phyloP scores from a whole-genome alignment of 2,888 invertebrate genomes.

The Papilio elwesi region DNA sequence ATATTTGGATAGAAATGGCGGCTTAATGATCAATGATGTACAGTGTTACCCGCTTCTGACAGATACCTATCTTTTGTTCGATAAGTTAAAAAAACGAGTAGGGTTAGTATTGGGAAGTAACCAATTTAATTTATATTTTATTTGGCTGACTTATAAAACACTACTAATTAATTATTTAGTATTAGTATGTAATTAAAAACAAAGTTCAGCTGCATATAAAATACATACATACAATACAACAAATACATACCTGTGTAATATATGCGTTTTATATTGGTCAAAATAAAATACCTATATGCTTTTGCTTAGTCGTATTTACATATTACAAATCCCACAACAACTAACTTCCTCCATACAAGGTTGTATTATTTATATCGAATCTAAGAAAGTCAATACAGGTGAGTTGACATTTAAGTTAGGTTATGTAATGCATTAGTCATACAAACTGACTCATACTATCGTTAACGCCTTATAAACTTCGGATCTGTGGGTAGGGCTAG shows the following conservation, averaged over 20 bases:
- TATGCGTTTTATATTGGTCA: too few species aligned
- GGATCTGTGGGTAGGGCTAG: slow-evolving; percentile 12
- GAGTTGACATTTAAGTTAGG: slow-evolving; percentile 34
- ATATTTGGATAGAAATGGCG: slow-evolving; percentile 34
- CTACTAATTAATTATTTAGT: too few species aligned
- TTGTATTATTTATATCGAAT: slow-evolving; percentile 10
- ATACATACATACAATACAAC: too few species aligned
- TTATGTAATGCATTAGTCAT: slow-evolving; percentile 36
- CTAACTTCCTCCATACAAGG: not conserved
- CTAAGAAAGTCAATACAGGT: slow-evolving; percentile 12
- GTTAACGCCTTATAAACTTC: slow-evolving; percentile 14
- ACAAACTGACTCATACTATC: slow-evolving; percentile 27
- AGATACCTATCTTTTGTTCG: slow-evolving; percentile 1
- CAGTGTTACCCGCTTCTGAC: not conserved
- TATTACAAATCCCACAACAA: not conserved
- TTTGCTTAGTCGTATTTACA: too few species aligned
- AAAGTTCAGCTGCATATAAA: too few species aligned
- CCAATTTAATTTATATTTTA: not conserved
- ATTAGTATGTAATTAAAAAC: too few species aligned
- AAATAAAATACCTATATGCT: too few species aligned
- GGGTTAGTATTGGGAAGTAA: not conserved
- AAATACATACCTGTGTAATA: too few species aligned
- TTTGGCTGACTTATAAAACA: not conserved
- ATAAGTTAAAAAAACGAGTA: not conserved
- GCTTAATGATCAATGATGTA: slow-evolving; percentile 10